Conservation (phyloP, 1,140 invertebrate genomes). For the Schlechtendalia chinensis region DNA sequence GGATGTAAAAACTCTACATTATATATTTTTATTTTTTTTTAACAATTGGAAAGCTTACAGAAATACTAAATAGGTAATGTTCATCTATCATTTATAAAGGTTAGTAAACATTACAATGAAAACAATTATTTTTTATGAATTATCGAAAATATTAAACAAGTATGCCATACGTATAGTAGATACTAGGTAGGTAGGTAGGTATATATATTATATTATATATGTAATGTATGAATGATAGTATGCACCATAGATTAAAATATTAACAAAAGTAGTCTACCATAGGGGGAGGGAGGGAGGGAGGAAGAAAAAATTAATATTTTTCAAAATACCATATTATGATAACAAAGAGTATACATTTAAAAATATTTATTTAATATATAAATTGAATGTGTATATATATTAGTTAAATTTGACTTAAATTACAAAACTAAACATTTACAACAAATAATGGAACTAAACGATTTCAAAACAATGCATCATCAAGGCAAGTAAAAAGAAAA, state of each 20-base stretch:
- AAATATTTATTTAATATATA: constrained; percentile 37
- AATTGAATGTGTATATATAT: constrained; percentile 23
- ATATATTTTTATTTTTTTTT: not conserved
- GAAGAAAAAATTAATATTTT: constrained; percentile 24
- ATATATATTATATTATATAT: not conserved
- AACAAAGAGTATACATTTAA: constrained; percentile 38
- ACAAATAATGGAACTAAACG: constrained; percentile 47
- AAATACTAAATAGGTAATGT: constrained; percentile 34
- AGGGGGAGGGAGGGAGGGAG: too few species aligned
- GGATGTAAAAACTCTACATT: not conserved
- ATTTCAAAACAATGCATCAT: constrained; percentile 14
- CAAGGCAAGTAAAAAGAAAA: constrained; percentile 36
- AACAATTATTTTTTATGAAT: not conserved
- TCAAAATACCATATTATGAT: constrained; percentile 7
- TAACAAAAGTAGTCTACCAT: constrained; percentile 17
- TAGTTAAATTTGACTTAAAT: constrained; percentile 44
- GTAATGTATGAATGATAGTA: constrained; percentile 4
- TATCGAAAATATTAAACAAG: constrained; percentile 1
- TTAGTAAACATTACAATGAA: not conserved
- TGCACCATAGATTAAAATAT: not conserved
- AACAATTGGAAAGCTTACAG: constrained; percentile 4
- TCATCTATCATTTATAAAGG: not conserved
- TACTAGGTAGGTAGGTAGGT: not conserved
- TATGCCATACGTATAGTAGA: not conserved
- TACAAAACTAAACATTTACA: constrained; percentile 45